These are phyloP conservation scores for Glaucomys volans DNA, from an alignment of 2,113 vertebrate genomes.

Conservation along the genomic window DNA sequence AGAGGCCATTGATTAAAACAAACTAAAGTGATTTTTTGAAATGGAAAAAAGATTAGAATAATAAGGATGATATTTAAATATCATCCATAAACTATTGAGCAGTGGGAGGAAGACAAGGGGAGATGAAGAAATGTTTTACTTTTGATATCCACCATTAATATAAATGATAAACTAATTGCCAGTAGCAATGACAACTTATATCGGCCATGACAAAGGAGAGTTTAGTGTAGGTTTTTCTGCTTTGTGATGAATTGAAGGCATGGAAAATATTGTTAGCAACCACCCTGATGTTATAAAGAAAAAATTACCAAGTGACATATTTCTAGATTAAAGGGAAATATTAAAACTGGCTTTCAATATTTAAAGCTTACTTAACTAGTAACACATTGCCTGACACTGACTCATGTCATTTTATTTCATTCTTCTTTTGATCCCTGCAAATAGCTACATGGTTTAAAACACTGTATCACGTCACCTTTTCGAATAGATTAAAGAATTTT, in stretches of 20 bases:
- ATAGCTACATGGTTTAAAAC: conserved; percentile 89
- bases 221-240: conserved; percentile 72
- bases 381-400: conserved; percentile 88
- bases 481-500: conserved; percentile 87
- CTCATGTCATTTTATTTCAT: conserved; percentile 88
- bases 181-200: conserved; percentile 67
- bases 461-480: conserved; percentile 88
- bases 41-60: conserved; percentile 48
- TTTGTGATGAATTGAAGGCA: conserved; percentile 79
- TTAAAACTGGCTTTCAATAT: conserved; percentile 90
- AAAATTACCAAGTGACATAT: conserved; percentile 86
- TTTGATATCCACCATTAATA: conserved; percentile 73
- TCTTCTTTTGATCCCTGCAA: conserved; percentile 90
- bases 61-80: conserved; percentile 78
- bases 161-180: conserved; percentile 72
- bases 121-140: conserved; percentile 59
- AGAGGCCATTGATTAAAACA: background rate
- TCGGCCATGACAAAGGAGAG: conserved; percentile 73
- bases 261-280: conserved; percentile 86
- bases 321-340: conserved; percentile 92
- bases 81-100: conserved; percentile 64
- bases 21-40: conserved; percentile 71
- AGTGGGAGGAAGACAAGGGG: background rate
- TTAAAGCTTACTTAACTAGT: conserved; percentile 90
- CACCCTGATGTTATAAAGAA: conserved; percentile 79